Evolutionary conservation across 2,113 vertebrate genomes (phyloP), one percentile per base, ranked within the genome.

Genomic region (Cettia cetti): DNA sequence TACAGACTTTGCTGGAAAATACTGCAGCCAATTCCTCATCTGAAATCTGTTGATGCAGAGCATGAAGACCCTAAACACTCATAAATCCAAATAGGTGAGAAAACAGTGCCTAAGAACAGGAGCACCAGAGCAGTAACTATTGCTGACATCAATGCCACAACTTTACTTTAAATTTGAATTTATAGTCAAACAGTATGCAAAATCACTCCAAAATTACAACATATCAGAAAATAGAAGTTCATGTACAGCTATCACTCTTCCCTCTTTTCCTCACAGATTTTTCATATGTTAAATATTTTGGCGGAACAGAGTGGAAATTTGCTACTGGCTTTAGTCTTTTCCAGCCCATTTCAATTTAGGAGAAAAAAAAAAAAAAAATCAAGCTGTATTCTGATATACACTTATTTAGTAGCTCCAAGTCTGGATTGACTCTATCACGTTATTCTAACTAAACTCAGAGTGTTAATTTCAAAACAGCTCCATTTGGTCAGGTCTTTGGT

Each of bases 41-140:
- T 94, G 66, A 90, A 95, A 92, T 94, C 88, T 97, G 94, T 65
- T 93, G 71, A 91, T 63, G 60, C 50, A 69, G 45, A 91, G 20
- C 24, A 74, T 79, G 39, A 92, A 56, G 79, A 90, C 23, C 26
- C 30, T 49, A 93, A 94, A 85, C 11, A 40, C 31, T 57, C 39
- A 93, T 56, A 90, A 78, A 69, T 74, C 15, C 53, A 77, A 39
- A 63, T 19, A 84, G 28, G 49, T 90, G 26, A 56, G 77, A 91
- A 87, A 37, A 47, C 7, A 28, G 68, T 66, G 40, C 42, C 42
- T 49, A 63, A 70, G 10, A 15, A 31, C 47, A 47, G 3, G 27
- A 31, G 12, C 65, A 31, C 19, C 27, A 21, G 12, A 50, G 50
- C 52, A 66, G 60, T 14, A 76, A 68, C 37, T 63, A 56, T 8